These are phyloP conservation scores for Cheilosia scutellata DNA, from an alignment of 2,888 invertebrate genomes.

Conservation along the genomic window DNA sequence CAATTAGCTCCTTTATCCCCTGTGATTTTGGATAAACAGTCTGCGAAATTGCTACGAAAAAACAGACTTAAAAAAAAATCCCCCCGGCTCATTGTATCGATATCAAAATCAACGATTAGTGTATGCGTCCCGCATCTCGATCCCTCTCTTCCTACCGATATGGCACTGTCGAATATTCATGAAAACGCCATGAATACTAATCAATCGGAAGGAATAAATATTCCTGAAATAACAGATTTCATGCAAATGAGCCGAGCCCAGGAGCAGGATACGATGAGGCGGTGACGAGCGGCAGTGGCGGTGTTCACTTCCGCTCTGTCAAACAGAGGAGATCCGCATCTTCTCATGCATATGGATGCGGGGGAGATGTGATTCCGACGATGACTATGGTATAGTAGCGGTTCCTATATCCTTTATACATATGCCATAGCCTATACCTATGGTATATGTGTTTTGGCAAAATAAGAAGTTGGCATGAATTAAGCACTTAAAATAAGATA, in stretches of 20 bases:
- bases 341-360: conserved; percentile 60
- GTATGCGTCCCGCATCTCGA: not conserved
- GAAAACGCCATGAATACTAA: conserved; percentile 71
- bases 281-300: conserved; percentile 6
- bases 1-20: conserved; percentile 51
- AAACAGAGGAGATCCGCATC: conserved; percentile 23
- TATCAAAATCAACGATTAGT: conserved; percentile 52
- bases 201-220: conserved; percentile 74
- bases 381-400: not conserved
- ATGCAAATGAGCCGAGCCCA: conserved; percentile 61
- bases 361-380: not conserved
- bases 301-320: conserved; percentile 37
- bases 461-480: conserved; percentile 64
- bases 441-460: not conserved
- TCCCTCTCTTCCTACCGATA: conserved; percentile 17
- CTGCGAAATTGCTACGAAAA: not conserved
- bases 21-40: conserved; percentile 15
- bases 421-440: no score
- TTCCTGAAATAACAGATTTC: conserved; percentile 70
- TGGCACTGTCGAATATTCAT: conserved; percentile 63
- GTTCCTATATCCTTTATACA: not conserved
- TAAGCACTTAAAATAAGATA: conserved; percentile 52
- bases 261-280: conserved; percentile 18
- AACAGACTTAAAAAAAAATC: not conserved
- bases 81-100: conserved; percentile 49